These are phyloP conservation scores for Kryptopterus vitreolus DNA, from an alignment of 2,797 vertebrate genomes.

Conservation along the genomic window DNA sequence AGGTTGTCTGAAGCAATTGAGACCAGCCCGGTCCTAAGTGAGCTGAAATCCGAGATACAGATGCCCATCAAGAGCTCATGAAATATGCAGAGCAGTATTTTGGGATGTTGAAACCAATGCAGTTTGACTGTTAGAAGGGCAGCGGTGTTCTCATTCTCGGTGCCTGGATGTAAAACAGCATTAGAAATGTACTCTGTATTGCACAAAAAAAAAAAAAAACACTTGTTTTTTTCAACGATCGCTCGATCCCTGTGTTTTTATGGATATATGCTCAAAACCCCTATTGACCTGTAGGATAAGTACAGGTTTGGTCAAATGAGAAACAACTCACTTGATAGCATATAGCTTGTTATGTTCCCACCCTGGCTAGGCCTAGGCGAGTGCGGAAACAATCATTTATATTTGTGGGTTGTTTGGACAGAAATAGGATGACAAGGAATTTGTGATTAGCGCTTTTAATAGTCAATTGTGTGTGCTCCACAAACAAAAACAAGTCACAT, in stretches of 20 bases:
- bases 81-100: constrained; percentile 75
- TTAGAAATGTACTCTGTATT: too few relatives aligned
- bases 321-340: too few relatives aligned
- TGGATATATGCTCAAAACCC: not conserved
- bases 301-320: too few relatives aligned
- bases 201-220: too few relatives aligned
- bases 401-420: too few relatives aligned
- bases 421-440: too few relatives aligned
- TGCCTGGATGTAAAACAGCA: not conserved
- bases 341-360: too few relatives aligned
- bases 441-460: too few relatives aligned
- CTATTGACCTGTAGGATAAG: not conserved
- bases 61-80: constrained; percentile 68
- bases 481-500: too few relatives aligned
- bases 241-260: not conserved
- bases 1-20: constrained; percentile 62
- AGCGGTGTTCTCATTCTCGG: constrained; percentile 57
- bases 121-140: constrained; percentile 66
- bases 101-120: constrained; percentile 64
- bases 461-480: too few relatives aligned
- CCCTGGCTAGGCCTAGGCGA: too few relatives aligned
- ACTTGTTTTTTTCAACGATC: not conserved
- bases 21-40: constrained; percentile 43
- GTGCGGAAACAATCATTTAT: too few relatives aligned
- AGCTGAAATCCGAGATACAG: constrained; percentile 68